Evolutionary conservation across 2,113 vertebrate genomes (phyloP).

Genomic region (Falco punctatus): DNA sequence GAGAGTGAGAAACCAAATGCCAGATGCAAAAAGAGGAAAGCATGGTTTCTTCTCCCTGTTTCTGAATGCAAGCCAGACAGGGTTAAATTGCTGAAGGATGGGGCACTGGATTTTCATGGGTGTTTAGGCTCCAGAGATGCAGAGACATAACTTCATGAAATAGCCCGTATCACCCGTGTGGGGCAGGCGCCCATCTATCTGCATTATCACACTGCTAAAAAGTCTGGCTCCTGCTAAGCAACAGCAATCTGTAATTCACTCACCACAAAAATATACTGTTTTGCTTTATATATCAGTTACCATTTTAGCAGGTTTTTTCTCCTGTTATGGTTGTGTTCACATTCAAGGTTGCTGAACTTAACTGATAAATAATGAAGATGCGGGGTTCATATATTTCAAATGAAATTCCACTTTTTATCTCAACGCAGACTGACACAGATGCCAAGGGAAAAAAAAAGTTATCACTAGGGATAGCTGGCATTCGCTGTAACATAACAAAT

Average conservation of each 20-base stretch:
- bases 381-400: not conserved
- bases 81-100: not conserved
- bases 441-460: conserved; percentile 36
- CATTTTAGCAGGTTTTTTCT: not conserved
- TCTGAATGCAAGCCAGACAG: not conserved
- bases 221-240: not conserved
- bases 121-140: conserved; percentile 34
- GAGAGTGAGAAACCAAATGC: conserved; percentile 1
- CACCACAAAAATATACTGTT: not conserved
- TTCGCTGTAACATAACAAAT: not conserved
- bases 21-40: not conserved
- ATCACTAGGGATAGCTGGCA: conserved; percentile 22
- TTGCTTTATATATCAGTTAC: not conserved
- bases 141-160: conserved; percentile 40
- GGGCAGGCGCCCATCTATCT: not conserved
- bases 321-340: not conserved
- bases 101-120: not conserved
- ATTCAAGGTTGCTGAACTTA: conserved; percentile 23
- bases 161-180: not conserved
- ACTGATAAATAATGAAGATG: conserved; percentile 11
- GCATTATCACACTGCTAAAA: conserved; percentile 3
- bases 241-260: not conserved
- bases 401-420: conserved; percentile 36
- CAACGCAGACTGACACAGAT: not conserved
- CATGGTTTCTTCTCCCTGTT: not conserved